Conservation (phyloP, 2,113 vertebrate genomes). For the Stictonetta naevosa region DNA sequence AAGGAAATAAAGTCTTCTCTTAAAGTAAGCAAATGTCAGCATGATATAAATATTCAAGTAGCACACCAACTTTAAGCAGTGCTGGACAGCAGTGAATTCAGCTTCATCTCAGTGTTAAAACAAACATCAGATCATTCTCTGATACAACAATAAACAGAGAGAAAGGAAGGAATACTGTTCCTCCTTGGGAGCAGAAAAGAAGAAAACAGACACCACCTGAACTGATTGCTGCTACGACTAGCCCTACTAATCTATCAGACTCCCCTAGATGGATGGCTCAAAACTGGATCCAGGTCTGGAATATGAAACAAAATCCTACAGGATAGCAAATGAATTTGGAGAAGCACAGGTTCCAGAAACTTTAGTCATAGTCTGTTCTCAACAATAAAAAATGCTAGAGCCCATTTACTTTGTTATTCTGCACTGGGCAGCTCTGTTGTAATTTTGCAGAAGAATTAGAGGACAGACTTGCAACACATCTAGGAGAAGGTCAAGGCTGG, state of each 20-base stretch:
- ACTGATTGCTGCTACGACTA: not conserved
- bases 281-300: not conserved
- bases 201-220: not conserved
- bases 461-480: not conserved
- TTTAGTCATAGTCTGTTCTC: not conserved
- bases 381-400: not conserved
- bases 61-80: conserved; percentile 32
- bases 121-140: conserved; percentile 49
- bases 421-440: not conserved
- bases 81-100: conserved; percentile 35
- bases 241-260: not conserved
- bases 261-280: not conserved
- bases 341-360: not conserved
- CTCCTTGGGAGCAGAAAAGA: not conserved
- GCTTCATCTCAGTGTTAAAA: conserved; percentile 64
- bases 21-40: conserved; percentile 50
- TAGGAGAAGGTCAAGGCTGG: not conserved
- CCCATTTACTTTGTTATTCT: not conserved
- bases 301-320: not conserved
- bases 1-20: conserved; percentile 61
- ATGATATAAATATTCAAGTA: conserved; percentile 62
- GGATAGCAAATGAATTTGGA: not conserved
- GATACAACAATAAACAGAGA: conserved; percentile 52
- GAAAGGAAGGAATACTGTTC: not conserved
- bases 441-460: not conserved